Conservation (phyloP, 2,113 vertebrate genomes). For the Malurus elegans region DNA sequence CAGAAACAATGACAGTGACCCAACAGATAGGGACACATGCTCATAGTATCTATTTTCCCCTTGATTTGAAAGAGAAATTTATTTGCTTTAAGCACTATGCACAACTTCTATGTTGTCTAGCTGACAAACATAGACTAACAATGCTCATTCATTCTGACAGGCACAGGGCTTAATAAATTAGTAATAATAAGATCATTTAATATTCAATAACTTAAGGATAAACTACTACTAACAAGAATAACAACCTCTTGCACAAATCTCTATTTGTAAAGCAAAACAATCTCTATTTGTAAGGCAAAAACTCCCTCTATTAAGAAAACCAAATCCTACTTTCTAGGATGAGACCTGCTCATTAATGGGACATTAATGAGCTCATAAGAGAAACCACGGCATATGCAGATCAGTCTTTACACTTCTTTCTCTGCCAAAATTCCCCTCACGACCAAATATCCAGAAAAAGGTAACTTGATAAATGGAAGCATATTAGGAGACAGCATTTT, state of each 20-base stretch:
- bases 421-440: background rate
- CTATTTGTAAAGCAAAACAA: background rate
- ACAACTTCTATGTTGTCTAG: background rate
- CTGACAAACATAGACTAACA: background rate
- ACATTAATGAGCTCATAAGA: background rate
- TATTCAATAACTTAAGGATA: background rate
- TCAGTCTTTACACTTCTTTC: background rate
- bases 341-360: background rate
- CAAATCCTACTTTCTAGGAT: background rate
- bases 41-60: background rate
- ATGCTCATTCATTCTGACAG: background rate
- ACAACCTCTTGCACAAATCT: background rate
- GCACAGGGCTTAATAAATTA: background rate
- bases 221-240: background rate
- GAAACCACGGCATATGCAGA: background rate
- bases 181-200: background rate
- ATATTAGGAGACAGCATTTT: background rate
- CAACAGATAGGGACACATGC: background rate
- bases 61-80: background rate
- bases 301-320: background rate
- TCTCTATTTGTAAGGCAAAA: background rate
- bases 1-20: background rate
- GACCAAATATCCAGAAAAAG: background rate
- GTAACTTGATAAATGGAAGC: background rate
- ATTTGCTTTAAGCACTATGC: background rate